Conservation (phyloP, 2,888 invertebrate genomes). For the Drosophila meridionalis region DNA sequence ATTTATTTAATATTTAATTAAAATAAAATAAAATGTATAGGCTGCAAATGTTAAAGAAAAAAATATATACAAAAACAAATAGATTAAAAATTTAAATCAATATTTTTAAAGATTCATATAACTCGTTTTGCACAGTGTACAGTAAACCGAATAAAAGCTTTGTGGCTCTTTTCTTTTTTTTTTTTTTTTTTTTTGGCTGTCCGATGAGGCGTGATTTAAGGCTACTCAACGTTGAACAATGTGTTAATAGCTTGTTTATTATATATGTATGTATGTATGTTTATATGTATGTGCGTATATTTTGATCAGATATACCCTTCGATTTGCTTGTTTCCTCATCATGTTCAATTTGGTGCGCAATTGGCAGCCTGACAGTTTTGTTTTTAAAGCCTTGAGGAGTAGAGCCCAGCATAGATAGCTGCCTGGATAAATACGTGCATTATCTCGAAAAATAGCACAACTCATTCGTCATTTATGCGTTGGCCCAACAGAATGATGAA, state of each 20-base stretch:
- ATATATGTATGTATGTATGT: slow-evolving; percentile 12
- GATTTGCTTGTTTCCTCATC: slow-evolving; percentile 40
- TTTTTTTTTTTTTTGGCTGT: slow-evolving; percentile 3
- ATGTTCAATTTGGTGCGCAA: slow-evolving; percentile 60
- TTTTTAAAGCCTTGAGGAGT: slow-evolving; percentile 36
- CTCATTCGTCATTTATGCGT: slow-evolving; percentile 52
- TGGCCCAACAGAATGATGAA: slow-evolving; percentile 11
- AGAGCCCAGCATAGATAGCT: background rate
- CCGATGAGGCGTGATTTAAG: slow-evolving; percentile 43
- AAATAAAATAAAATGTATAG: no score
- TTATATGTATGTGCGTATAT: background rate
- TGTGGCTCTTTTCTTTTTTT: background rate
- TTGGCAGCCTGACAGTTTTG: slow-evolving; percentile 49
- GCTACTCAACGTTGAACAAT: slow-evolving; percentile 40
- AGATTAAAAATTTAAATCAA: no score
- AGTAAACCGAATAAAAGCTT: background rate
- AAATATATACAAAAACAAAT: no score
- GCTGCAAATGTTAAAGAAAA: no score
- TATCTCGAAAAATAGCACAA: slow-evolving; percentile 38
- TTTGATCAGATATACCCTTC: slow-evolving; percentile 39
- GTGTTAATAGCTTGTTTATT: slow-evolving; percentile 74
- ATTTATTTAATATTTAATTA: no score
- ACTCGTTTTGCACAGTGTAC: slow-evolving; percentile 32
- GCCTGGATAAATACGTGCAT: slow-evolving; percentile 42
- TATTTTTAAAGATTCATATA: no score